Base-by-base conservation (phyloP, 2,113 vertebrate species). In the Stictonetta naevosa region DNA sequence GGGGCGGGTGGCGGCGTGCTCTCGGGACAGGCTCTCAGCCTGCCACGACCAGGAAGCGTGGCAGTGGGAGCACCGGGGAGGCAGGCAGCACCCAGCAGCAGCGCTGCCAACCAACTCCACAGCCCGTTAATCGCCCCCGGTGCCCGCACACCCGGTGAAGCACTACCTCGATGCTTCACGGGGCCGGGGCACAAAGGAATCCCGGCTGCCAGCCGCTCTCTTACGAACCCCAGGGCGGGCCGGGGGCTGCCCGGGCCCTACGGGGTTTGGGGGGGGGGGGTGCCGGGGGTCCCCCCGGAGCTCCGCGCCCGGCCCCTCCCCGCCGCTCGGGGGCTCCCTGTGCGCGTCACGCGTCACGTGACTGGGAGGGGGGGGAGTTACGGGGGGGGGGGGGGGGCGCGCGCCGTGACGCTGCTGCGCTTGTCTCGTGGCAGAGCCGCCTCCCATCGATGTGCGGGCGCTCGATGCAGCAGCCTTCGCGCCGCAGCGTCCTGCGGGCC, bases 401-500 rank as follows among this genome's bases (percentile, higher is more conserved):
- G 46, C 46, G 20, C 46, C 59, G 59, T 62, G 59, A 62, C 34
- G 50, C 44, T 17, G 36, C 11, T 26, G 20, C 46, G 46, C 20
- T 82, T 48, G 19, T 21, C 53, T 53, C n/a, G 52, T 38, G 67
- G 33, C 79, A 96, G 93, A 91, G 72, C 78, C 94, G 93, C 64
- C 93, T 95, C 63, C 93, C 80, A 94, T 95, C 94, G 95, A 96
- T 97, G 40, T 96, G 93, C 48, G 94, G 83, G 76, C 91, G 80
- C 73, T 95, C 95, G 94, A 95, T 96, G 92, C 95, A 95, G 92
- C 96, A 88, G 95, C 94, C 96, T 64, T 94, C 93, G 90, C 95
- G 94, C 76, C 93, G 95, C 86, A 96, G 95, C 92, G 72, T 94
- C 68, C 82, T 88, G 48, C 89, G 95, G 46, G 56, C 95, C 58